Conservation (phyloP, 1,140 invertebrate species). For the Vollenhovia emeryi region DNA sequence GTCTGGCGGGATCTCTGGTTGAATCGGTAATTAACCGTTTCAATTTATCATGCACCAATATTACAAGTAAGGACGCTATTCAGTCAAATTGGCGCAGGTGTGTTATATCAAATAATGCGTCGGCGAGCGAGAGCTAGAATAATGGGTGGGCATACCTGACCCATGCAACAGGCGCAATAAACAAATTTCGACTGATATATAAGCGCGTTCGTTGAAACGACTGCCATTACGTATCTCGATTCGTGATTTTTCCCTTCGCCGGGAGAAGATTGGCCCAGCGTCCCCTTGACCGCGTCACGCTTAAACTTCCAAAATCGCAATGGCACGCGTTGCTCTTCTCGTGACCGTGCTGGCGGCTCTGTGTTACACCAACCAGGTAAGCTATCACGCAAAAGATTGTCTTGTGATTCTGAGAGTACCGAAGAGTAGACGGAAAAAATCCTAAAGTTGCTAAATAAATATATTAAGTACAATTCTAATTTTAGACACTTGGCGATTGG, state of each 20-base stretch:
- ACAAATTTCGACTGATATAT: constrained; percentile 28
- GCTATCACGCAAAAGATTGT: not conserved
- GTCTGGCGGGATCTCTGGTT: constrained; percentile 18
- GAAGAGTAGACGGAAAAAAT: not conserved
- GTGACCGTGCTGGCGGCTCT: not conserved
- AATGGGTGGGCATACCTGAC: not conserved
- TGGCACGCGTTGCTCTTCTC: constrained; percentile 16
- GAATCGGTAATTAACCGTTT: constrained; percentile 40
- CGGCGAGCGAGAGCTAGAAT: not conserved
- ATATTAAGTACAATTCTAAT: too few relatives aligned
- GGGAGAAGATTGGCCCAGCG: not conserved
- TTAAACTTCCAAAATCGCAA: not conserved
- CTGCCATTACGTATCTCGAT: not conserved
- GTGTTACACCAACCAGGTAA: constrained; percentile 30
- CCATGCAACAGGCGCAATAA: not conserved
- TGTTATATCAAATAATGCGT: constrained; percentile 18
- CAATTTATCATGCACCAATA: constrained; percentile 14
- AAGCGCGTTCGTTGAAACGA: not conserved
- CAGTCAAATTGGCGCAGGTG: constrained; percentile 32
- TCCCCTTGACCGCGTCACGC: not conserved
- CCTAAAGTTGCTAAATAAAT: too few relatives aligned
- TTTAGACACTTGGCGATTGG: too few relatives aligned
- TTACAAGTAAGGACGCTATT: not conserved
- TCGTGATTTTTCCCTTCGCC: not conserved
- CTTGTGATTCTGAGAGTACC: not conserved